Conservation (phyloP, 92 coral and sea anemone genomes). For the Isaurus tuberculatus region DNA sequence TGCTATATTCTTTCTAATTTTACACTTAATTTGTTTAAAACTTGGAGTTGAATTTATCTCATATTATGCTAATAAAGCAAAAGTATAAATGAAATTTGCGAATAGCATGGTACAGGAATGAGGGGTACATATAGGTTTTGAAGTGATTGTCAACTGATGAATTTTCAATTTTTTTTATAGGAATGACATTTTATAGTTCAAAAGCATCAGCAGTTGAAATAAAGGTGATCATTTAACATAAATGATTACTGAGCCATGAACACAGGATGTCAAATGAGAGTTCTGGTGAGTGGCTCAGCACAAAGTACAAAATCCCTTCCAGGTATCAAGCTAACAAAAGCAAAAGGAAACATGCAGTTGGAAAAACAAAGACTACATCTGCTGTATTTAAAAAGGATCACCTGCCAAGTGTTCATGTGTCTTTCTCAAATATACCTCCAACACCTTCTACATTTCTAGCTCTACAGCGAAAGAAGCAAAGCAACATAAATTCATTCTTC, state of each 20-base stretch:
- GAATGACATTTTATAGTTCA: too few species aligned
- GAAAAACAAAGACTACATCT: neutral
- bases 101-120: too few species aligned
- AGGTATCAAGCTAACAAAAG: conserved; percentile 32
- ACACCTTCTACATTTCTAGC: conserved; percentile 61
- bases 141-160: neutral
- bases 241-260: neutral
- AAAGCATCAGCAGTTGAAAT: neutral
- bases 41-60: too few species aligned
- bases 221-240: neutral
- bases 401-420: conserved; percentile 36
- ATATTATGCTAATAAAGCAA: too few species aligned
- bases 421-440: conserved; percentile 69
- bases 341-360: neutral
- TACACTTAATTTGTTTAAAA: too few species aligned
- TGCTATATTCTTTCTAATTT: too few species aligned
- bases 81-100: too few species aligned
- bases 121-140: too few species aligned
- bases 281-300: conserved; percentile 92
- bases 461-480: conserved; percentile 67
- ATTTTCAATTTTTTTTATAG: too few species aligned
- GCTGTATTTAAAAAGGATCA: conserved; percentile 47
- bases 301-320: conserved; percentile 62
- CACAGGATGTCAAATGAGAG: conserved; percentile 67
- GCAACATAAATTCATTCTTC: conserved; percentile 69